A percentile compares a stretch with the other conserved stretches of the same genome.
Conservation (phyloP, 2,797 vertebrate genomes). For the Dromococcyx pavoninus region DNA sequence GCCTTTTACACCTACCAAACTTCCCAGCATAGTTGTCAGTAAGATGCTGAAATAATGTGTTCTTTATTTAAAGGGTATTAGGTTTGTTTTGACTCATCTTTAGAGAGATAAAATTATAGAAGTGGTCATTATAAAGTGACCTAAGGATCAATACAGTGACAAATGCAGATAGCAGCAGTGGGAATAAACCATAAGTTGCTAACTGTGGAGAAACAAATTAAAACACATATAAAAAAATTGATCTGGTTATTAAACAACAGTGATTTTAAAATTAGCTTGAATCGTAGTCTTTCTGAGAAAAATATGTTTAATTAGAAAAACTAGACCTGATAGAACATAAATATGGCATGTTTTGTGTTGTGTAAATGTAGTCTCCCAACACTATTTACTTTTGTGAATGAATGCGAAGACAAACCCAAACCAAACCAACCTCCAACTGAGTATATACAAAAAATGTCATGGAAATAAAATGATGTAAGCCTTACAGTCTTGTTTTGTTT, state of each 20-base stretch:
- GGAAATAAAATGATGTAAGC: neutral
- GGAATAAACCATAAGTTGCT: neutral
- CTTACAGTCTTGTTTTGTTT: neutral
- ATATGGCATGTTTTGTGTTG: neutral
- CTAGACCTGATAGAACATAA: neutral
- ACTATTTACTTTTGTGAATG: neutral
- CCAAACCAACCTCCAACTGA: rapidly evolving
- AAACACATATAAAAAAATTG: neutral
- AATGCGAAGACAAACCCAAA: neutral
- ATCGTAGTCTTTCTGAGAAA: neutral
- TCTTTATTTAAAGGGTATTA: neutral
- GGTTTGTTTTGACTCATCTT: neutral
- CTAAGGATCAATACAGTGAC: neutral
- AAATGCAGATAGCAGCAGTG: neutral
- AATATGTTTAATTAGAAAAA: neutral
- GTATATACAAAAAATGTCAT: neutral
- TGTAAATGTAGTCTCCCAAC: neutral
- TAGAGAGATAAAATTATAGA: neutral
- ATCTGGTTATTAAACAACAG: neutral
- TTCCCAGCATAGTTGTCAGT: neutral
- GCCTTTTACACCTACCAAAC: rapidly evolving
- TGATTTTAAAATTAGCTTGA: neutral
- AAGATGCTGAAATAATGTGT: neutral
- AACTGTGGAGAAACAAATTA: neutral
- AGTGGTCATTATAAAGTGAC: neutral